These are phyloP conservation scores for Cygnus buccinator DNA, from an alignment of 2,113 vertebrate species.

Conservation along the genomic window DNA sequence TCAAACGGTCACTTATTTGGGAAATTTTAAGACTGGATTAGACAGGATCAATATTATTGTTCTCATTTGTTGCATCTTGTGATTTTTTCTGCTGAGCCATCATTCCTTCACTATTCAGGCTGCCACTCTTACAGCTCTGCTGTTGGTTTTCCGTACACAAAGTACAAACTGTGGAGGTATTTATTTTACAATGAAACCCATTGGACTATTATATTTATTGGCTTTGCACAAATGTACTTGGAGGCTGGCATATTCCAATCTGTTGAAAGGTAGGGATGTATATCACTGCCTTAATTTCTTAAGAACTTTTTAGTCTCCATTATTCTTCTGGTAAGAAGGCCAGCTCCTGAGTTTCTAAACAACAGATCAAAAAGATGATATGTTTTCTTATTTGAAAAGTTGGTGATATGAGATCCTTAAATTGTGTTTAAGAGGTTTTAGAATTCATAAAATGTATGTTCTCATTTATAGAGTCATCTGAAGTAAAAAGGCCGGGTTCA, in stretches of 20 bases:
- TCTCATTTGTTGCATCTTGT: background rate
- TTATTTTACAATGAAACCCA: background rate
- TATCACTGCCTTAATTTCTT: background rate
- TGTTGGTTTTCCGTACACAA: background rate
- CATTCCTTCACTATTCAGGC: background rate
- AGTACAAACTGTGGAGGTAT: background rate
- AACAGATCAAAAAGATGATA: background rate
- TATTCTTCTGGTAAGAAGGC: background rate
- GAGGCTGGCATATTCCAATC: background rate
- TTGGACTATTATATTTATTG: background rate
- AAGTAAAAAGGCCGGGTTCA: background rate
- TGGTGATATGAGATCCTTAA: background rate
- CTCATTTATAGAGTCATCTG: background rate
- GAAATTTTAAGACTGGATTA: background rate
- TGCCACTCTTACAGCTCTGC: background rate
- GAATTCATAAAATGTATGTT: background rate
- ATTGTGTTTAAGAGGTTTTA: background rate
- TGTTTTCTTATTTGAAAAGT: background rate
- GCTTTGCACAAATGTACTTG: background rate
- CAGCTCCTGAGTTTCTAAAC: background rate
- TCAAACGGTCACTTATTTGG: background rate
- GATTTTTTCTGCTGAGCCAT: background rate
- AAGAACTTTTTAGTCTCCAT: background rate
- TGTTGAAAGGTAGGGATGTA: background rate
- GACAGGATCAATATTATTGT: background rate